phyloP scores from a whole-genome alignment of 53 echinoderm and acorn worm genomes.

The Arbacia lixula region DNA sequence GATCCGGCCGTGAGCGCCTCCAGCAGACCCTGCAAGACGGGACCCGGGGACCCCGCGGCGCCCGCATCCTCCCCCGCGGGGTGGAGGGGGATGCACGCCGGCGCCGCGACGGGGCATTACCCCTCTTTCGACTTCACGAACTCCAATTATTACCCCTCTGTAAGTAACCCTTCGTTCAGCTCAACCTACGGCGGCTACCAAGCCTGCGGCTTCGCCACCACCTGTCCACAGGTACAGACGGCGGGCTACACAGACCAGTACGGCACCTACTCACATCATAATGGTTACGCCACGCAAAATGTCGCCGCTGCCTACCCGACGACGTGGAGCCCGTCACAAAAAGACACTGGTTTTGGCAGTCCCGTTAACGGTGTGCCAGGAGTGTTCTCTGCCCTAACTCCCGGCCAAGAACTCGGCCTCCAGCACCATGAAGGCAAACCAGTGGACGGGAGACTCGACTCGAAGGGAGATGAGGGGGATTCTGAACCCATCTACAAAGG shows the following conservation, averaged over 20 bases:
- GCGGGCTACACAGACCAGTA: conserved; percentile 40
- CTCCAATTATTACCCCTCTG: conserved; percentile 40
- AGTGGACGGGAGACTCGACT: conserved; percentile 34
- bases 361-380: conserved; percentile 50
- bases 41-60: conserved; percentile 61
- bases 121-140: conserved; percentile 44
- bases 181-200: conserved; percentile 43
- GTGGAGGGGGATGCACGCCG: conserved; percentile 68
- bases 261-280: conserved; percentile 33
- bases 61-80: conserved; percentile 50
- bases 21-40: conserved; percentile 67
- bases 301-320: conserved; percentile 75
- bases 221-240: conserved; percentile 34
- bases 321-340: conserved; percentile 65
- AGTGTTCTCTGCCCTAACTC: conserved; percentile 54
- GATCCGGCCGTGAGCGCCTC: conserved; percentile 75
- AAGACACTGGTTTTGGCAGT: conserved; percentile 50
- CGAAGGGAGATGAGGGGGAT: conserved; percentile 58
- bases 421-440: conserved; percentile 65
- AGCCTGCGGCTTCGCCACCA: conserved; percentile 44
- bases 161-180: conserved; percentile 32
- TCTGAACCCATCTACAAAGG: conserved; percentile 80
- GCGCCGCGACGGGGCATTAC: conserved; percentile 55
- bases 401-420: conserved; percentile 38
- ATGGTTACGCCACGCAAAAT: conserved; percentile 51